phyloP scores from a whole-genome alignment of 2,797 vertebrate genomes.

The Galagoides demidoff region DNA sequence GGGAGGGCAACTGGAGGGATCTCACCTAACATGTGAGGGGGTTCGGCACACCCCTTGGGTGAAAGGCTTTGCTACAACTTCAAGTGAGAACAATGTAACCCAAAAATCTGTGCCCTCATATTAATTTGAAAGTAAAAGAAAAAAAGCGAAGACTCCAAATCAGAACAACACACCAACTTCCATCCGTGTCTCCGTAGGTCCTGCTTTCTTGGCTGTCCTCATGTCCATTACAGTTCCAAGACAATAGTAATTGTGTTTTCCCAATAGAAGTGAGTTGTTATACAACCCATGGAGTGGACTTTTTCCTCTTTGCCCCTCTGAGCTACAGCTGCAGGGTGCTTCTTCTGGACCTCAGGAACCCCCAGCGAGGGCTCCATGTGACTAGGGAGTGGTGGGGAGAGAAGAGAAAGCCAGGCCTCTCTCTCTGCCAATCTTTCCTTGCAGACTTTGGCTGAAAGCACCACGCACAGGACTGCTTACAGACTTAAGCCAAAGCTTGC shows the following conservation, averaged over 20 bases:
- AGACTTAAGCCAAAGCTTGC: not conserved
- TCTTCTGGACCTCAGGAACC: not conserved
- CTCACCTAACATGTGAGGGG: no score
- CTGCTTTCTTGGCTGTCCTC: not conserved
- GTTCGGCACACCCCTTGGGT: no score
- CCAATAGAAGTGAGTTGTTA: not conserved
- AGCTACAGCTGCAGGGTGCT: not conserved
- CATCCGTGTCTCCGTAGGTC: not conserved
- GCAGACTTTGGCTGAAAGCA: not conserved
- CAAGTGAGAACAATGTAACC: no score
- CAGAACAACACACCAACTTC: not conserved
- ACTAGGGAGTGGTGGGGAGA: not conserved
- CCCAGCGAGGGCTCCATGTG: not conserved
- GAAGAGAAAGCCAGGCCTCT: not conserved
- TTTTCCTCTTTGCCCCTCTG: not conserved
- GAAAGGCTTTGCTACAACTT: no score
- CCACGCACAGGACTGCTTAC: not conserved
- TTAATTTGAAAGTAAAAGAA: no score
- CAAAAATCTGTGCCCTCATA: no score
- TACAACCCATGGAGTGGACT: not conserved
- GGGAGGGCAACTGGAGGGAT: no score
- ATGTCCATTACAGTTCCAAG: not conserved
- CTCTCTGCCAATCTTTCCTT: not conserved
- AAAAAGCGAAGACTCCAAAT: not conserved
- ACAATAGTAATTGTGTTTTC: not conserved